Conservation (phyloP, 2,888 invertebrate species). For the Hemistola chrysoprasaria region DNA sequence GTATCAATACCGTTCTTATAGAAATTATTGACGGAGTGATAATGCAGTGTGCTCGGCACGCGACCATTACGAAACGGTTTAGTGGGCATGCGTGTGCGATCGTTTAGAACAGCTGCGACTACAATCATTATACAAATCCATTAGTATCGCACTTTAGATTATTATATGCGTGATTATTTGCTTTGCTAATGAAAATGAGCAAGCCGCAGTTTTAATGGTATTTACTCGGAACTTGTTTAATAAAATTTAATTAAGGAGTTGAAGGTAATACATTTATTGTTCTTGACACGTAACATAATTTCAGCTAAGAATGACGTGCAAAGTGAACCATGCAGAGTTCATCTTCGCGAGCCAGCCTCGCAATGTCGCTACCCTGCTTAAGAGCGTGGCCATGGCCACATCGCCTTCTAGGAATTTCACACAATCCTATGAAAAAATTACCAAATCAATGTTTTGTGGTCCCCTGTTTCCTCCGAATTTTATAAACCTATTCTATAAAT, state of each 20-base stretch:
- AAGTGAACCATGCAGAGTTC: conserved; percentile 4
- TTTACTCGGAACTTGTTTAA: conserved; percentile 30
- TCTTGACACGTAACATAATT: not conserved
- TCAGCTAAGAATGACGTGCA: conserved; percentile 1
- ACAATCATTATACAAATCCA: conserved; percentile 60
- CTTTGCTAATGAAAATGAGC: conserved; percentile 52
- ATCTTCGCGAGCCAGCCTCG: too few relatives aligned
- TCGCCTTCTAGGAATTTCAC: too few relatives aligned
- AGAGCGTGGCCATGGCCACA: too few relatives aligned
- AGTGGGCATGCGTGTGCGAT: conserved; percentile 45
- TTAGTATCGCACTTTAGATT: conserved; percentile 56
- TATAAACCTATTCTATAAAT: too few relatives aligned
- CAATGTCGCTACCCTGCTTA: too few relatives aligned
- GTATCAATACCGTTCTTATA: too few relatives aligned
- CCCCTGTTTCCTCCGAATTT: too few relatives aligned
- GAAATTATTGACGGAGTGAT: too few relatives aligned
- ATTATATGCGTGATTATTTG: conserved; percentile 49
- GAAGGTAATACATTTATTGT: conserved; percentile 16
- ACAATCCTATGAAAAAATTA: too few relatives aligned
- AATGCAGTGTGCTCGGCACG: too few relatives aligned
- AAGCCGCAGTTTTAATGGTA: conserved; percentile 38
- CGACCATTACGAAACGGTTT: too few relatives aligned
- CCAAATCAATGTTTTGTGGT: too few relatives aligned
- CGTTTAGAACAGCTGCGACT: conserved; percentile 64
- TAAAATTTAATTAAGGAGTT: conserved; percentile 20